Percentiles rank a stretch among this genome's conserved stretches.
Conservation (phyloP, 53 echinoderm and acorn worm species). For the Stichopus horrens region DNA sequence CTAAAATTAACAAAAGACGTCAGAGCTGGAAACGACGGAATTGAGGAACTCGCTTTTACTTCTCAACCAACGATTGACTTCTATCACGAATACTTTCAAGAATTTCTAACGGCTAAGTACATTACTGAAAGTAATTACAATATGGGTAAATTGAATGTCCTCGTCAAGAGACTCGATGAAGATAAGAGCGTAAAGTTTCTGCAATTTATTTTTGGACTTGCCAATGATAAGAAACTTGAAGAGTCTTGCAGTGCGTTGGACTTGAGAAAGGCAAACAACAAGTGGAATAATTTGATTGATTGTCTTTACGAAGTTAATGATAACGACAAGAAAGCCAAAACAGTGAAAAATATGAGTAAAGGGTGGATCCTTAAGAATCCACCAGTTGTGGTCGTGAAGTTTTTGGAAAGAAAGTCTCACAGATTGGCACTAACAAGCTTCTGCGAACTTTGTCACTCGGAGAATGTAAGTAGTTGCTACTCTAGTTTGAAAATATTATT, state of each 20-base stretch:
- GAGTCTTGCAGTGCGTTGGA: neutral
- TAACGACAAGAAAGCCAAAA: neutral
- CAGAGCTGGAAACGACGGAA: neutral
- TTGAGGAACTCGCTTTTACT: neutral
- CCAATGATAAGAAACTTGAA: neutral
- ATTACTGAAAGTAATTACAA: neutral
- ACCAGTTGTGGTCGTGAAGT: neutral
- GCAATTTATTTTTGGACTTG: constrained; percentile 13
- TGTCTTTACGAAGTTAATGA: constrained; percentile 19
- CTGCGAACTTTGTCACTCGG: neutral
- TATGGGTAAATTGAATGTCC: neutral
- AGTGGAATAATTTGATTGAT: constrained; percentile 30
- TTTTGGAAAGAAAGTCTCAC: constrained; percentile 6
- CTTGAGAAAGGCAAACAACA: neutral
- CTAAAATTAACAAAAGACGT: constrained; percentile 13
- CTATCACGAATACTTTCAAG: constrained; percentile 9
- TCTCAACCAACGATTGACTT: neutral
- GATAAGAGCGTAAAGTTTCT: neutral
- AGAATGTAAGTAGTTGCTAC: neutral
- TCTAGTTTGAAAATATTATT: neutral
- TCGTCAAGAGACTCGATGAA: neutral
- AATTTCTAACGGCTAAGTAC: neutral
- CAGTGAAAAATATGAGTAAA: neutral
- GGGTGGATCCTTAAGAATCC: neutral
- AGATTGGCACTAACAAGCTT: neutral